phyloP scores from a whole-genome alignment of 2,797 vertebrate genomes.

The Anguilla pacifica region DNA sequence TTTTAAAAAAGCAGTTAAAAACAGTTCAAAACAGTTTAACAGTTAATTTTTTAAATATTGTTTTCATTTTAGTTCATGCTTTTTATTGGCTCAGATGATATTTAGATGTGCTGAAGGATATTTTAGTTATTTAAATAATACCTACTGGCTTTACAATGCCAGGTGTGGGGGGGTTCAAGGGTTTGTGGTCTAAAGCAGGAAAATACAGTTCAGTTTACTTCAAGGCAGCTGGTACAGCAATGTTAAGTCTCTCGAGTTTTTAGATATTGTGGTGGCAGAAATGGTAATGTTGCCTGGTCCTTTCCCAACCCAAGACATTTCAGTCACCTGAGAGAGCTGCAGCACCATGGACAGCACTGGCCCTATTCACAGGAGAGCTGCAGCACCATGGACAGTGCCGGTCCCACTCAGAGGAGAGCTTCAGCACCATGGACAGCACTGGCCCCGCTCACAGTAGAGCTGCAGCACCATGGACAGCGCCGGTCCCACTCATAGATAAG shows the following conservation, averaged over 20 bases:
- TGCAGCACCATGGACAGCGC: not conserved
- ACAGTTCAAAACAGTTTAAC: too few species aligned
- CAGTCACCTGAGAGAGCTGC: not conserved
- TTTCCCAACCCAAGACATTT: not conserved
- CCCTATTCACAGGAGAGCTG: not conserved
- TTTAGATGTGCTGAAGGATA: not conserved
- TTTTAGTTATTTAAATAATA: not conserved
- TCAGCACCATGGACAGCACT: not conserved
- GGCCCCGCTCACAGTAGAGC: not conserved
- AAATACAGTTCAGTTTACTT: too few species aligned
- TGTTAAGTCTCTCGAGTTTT: not conserved
- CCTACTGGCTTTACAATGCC: not conserved
- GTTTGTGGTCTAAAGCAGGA: not conserved
- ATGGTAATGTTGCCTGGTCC: not conserved
- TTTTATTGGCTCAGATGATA: not conserved
- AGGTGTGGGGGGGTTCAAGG: not conserved
- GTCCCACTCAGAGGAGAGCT: not conserved
- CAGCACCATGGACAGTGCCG: not conserved
- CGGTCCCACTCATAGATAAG: not conserved
- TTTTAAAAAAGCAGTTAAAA: too few species aligned
- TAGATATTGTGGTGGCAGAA: not conserved
- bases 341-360: not conserved
- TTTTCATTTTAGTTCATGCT: not conserved
- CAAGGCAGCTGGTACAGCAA: not conserved
- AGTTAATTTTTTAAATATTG: not conserved